These are phyloP conservation scores for Vesta saturnalis DNA, from an alignment of 2,888 invertebrate species.

Conservation along the genomic window DNA sequence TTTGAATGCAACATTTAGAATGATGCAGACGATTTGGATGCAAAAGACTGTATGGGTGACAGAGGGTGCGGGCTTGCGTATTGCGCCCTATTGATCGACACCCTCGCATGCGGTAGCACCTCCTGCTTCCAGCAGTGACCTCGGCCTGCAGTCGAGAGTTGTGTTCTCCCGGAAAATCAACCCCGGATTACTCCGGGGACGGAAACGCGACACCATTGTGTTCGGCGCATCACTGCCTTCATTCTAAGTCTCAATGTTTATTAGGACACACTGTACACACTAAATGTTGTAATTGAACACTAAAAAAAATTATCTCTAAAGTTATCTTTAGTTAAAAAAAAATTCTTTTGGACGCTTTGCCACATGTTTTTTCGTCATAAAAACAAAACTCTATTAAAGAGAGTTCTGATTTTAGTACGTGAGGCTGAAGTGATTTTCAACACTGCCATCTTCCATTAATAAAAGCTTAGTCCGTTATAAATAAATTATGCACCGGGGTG, in stretches of 20 bases:
- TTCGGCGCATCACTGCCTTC: slow-evolving; percentile 38
- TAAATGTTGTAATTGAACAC: not conserved
- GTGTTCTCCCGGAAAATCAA: slow-evolving; percentile 58
- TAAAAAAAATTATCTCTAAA: not conserved
- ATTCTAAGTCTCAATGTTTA: slow-evolving; percentile 21
- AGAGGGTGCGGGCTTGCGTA: slow-evolving; percentile 46
- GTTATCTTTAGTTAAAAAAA: not conserved
- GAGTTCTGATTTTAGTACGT: not conserved
- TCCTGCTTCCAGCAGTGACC: slow-evolving; percentile 63
- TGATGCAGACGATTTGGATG: slow-evolving; percentile 37
- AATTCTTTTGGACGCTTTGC: not conserved
- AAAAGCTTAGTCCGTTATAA: slow-evolving; percentile 32
- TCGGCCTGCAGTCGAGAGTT: slow-evolving; percentile 65
- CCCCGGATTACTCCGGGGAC: slow-evolving; percentile 33
- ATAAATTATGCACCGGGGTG: slow-evolving; percentile 48
- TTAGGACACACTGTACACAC: slow-evolving; percentile 16
- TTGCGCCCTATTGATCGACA: slow-evolving; percentile 49
- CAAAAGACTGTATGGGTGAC: slow-evolving; percentile 35
- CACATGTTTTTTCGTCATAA: not conserved
- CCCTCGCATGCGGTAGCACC: slow-evolving; percentile 64
- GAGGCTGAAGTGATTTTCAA: slow-evolving; percentile 30
- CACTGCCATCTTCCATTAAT: slow-evolving; percentile 31
- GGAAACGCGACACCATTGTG: slow-evolving; percentile 34
- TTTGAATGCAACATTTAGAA: slow-evolving; percentile 26
- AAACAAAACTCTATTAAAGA: too few relatives aligned